Conservation (phyloP, 2,113 vertebrate genomes). For the Pseudolaguvia tuberculata region DNA sequence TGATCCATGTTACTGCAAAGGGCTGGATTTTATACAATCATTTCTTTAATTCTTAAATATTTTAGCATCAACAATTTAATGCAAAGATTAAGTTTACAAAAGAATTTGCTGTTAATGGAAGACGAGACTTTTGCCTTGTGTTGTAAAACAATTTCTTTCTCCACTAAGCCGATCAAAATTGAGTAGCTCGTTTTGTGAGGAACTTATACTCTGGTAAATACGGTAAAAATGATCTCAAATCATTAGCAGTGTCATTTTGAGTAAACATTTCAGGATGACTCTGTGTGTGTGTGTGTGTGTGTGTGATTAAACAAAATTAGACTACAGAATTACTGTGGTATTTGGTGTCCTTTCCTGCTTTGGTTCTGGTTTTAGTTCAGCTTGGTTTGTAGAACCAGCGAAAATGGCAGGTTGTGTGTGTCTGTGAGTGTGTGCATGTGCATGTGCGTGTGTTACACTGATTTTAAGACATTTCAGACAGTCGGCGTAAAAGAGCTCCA, state of each 20-base stretch:
- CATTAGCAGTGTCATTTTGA: neutral
- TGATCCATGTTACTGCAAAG: too few species aligned
- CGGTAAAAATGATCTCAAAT: neutral
- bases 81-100: neutral
- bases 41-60: neutral
- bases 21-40: neutral
- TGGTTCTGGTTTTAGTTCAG: slow-evolving; percentile 7
- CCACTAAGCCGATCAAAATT: too few species aligned
- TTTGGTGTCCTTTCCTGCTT: neutral
- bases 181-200: neutral
- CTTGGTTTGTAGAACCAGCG: neutral
- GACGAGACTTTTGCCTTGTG: neutral
- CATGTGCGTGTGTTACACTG: neutral
- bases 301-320: neutral
- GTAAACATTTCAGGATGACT: neutral
- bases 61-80: neutral
- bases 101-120: neutral
- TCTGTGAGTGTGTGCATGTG: too few species aligned
- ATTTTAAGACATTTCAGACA: neutral
- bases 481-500: neutral
- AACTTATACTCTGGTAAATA: neutral
- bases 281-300: neutral
- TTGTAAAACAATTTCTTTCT: too few species aligned
- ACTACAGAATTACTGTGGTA: neutral
- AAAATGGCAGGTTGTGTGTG: neutral